Evolutionary conservation across 2,888 invertebrate species (phyloP), one percentile per base, ranked within the genome.

Genomic region (Mycogona germanica): DNA sequence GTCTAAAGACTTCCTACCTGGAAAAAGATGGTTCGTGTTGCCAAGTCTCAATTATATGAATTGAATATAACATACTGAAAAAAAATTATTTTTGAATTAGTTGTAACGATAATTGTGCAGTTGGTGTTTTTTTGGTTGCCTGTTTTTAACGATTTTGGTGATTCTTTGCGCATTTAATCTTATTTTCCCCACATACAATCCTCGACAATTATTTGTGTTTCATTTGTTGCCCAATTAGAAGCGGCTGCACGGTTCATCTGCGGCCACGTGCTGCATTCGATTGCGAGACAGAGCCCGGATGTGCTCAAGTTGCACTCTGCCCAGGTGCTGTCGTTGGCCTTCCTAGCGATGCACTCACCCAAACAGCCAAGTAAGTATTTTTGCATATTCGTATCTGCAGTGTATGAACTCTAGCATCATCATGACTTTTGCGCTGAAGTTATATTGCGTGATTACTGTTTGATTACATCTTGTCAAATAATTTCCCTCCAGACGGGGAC

Each of bases 291-390:
- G 51, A 53, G 49, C 28, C 67, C 54, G 19, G 70, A 70, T 57
- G 61, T 65, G 17, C 58, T 70, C 38, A 63, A 64, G 45, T 57
- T 64, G 44, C 69, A 70, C 55, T 65, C 66, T 2, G 62, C 67
- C 25, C 54, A 80, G 26, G 75, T 87, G 9, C 75, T 92, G 61
- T 91, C 93, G 0, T 73, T 91, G 53, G 82, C 86, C 23, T 93
- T 91, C 68, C 78, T 89, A 60, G 93, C 89, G 12, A 92, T 89
- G 87, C 92, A 92, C 64, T 84, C 80, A 19, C 80, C 82, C 62
- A 80, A 81, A 64, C 78, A 76, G 17, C 56, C 60, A 57, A 58
- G 60, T 56, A 57, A 32, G 4, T 12, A 12, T 35, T 35, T 35
- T 35, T 35, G n/a, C n/a, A n/a, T n/a, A n/a, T n/a, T n/a, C n/a